A percentile compares a stretch with the other conserved stretches of the same genome.
phyloP scores from a whole-genome alignment of 2,113 vertebrate genomes.

The Heptranchias perlo region DNA sequence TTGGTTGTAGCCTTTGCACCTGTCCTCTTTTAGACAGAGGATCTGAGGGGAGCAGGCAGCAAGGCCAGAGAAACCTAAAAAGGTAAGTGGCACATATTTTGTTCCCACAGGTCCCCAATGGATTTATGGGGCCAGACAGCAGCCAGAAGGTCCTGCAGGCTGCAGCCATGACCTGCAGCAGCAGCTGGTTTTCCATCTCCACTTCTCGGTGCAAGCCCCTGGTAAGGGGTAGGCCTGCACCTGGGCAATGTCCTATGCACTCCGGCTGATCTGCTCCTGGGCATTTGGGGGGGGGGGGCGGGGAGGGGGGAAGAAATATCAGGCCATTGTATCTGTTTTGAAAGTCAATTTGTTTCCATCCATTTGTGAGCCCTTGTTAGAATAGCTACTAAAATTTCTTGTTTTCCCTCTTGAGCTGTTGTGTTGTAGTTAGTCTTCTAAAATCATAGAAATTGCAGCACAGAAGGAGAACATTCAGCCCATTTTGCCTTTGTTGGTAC shows the following conservation, averaged over 20 bases:
- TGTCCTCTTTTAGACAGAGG: background rate
- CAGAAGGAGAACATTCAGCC: no score
- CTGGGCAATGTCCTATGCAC: background rate
- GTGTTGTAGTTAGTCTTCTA: background rate
- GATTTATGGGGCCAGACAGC: background rate
- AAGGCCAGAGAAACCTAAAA: background rate
- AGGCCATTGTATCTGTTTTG: background rate
- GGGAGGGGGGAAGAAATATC: background rate
- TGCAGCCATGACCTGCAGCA: background rate
- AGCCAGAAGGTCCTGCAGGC: background rate
- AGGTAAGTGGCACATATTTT: background rate
- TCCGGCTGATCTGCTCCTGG: background rate
- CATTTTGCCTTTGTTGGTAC: background rate
- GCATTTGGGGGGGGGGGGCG: no score
- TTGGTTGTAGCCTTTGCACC: background rate
- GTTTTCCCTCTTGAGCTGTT: background rate
- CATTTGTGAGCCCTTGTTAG: background rate
- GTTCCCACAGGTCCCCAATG: background rate
- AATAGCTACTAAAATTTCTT: background rate
- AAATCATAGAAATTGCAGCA: no score
- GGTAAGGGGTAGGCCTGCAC: no score
- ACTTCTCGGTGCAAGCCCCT: background rate
- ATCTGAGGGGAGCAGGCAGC: background rate
- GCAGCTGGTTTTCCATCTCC: background rate
- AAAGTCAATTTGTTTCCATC: background rate